phyloP scores from a whole-genome alignment of 2,797 vertebrate genomes.

The Otus scops region DNA sequence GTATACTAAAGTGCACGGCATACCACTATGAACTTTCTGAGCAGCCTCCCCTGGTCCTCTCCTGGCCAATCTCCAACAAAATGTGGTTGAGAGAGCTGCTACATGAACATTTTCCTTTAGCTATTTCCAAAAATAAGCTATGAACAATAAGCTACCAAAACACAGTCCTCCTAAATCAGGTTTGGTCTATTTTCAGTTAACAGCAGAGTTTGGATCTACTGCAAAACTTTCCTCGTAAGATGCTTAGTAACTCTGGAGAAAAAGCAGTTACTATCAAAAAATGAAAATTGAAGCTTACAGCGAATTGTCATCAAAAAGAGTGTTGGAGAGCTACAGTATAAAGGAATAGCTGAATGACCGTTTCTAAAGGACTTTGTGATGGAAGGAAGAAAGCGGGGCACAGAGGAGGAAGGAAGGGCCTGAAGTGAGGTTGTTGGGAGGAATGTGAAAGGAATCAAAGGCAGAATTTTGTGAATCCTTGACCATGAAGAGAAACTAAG shows the following conservation, averaged over 20 bases:
- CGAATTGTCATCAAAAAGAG: background rate
- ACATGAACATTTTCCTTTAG: background rate
- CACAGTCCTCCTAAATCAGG: background rate
- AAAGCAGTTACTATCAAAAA: background rate
- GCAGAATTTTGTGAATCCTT: background rate
- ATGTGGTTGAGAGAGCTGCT: background rate
- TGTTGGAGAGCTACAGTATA: background rate
- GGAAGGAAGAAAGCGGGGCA: background rate
- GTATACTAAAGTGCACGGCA: background rate
- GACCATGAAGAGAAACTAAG: slow-evolving; percentile 15
- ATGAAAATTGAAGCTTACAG: background rate
- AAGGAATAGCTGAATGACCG: background rate
- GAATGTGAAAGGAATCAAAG: background rate
- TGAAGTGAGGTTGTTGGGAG: background rate
- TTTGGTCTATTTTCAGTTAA: background rate
- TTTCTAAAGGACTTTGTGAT: slow-evolving; percentile 7
- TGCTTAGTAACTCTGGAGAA: background rate
- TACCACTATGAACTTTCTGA: background rate
- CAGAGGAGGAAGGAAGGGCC: background rate
- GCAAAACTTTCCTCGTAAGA: background rate
- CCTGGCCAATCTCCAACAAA: background rate
- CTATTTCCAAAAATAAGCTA: background rate
- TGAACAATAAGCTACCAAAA: background rate
- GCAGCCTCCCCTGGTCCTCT: background rate
- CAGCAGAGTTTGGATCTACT: background rate